Percentiles rank a stretch among this genome's conserved stretches.
These are phyloP conservation scores for Rhagonycha lutea DNA, from an alignment of 2,888 invertebrate species.

Conservation along the genomic window DNA sequence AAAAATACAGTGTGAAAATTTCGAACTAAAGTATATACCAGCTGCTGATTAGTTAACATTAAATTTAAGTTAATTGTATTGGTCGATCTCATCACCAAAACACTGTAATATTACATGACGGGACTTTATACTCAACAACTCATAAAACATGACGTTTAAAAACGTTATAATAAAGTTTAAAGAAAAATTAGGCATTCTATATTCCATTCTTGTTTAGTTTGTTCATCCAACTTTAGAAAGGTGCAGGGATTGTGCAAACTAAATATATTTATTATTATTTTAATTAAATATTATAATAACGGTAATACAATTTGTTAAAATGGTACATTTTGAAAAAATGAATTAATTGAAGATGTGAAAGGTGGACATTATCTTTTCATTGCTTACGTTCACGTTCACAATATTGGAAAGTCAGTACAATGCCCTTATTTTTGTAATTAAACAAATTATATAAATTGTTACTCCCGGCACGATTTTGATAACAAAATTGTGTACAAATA, in stretches of 20 bases:
- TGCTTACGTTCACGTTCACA: not conserved
- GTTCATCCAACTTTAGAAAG: not conserved
- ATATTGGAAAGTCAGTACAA: not conserved
- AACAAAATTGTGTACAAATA: not conserved
- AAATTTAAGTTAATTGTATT: not conserved
- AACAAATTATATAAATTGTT: not conserved
- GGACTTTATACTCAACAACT: too few relatives aligned
- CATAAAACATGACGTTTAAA: too few relatives aligned
- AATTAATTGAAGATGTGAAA: not conserved
- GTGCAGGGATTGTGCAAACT: not conserved
- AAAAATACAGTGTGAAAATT: not conserved
- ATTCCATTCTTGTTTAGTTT: too few relatives aligned
- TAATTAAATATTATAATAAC: not conserved
- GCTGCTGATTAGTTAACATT: not conserved
- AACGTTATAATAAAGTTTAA: too few relatives aligned
- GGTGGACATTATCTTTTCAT: not conserved
- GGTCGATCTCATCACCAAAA: not conserved
- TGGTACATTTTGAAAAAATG: not conserved
- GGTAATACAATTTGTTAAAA: not conserved
- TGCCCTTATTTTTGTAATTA: not conserved
- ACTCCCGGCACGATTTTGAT: not conserved
- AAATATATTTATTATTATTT: not conserved
- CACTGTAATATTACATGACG: too few relatives aligned
- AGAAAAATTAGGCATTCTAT: too few relatives aligned
- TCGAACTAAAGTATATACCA: not conserved